These are phyloP conservation scores for Sebastes itinus DNA, from an alignment of 2,797 vertebrate species.

Conservation along the genomic window DNA sequence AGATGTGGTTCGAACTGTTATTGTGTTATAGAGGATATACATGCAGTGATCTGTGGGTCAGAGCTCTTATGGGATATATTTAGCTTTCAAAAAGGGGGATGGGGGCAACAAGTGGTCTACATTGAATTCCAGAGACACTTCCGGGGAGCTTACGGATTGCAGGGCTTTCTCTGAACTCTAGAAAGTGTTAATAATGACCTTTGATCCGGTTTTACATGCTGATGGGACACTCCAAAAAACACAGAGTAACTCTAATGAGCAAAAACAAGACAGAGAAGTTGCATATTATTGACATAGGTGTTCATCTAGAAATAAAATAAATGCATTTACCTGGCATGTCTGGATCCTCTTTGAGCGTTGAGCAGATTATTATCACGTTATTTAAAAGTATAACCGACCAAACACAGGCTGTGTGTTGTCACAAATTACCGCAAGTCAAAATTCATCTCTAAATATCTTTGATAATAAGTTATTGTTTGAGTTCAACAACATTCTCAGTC, in stretches of 20 bases:
- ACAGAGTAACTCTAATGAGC: no score
- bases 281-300: neutral
- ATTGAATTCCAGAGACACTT: slow-evolving; percentile 34
- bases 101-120: slow-evolving; percentile 29
- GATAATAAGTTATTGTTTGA: neutral
- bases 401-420: neutral
- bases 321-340: neutral
- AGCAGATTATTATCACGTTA: no score
- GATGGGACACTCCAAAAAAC: neutral
- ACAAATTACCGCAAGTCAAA: neutral
- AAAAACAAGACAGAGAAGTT: no score
- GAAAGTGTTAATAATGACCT: neutral
- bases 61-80: slow-evolving; percentile 65
- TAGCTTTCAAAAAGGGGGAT: slow-evolving; percentile 47
- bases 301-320: neutral
- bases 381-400: neutral
- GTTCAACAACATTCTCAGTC: neutral
- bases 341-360: neutral
- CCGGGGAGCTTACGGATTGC: neutral
- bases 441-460: neutral
- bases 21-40: slow-evolving; percentile 56
- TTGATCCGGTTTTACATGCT: neutral
- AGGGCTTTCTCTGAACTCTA: neutral
- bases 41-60: slow-evolving; percentile 46
- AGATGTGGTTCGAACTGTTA: slow-evolving; percentile 61